Base-by-base conservation (phyloP, 2,113 vertebrate genomes). In the Spheniscus mendiculus region DNA sequence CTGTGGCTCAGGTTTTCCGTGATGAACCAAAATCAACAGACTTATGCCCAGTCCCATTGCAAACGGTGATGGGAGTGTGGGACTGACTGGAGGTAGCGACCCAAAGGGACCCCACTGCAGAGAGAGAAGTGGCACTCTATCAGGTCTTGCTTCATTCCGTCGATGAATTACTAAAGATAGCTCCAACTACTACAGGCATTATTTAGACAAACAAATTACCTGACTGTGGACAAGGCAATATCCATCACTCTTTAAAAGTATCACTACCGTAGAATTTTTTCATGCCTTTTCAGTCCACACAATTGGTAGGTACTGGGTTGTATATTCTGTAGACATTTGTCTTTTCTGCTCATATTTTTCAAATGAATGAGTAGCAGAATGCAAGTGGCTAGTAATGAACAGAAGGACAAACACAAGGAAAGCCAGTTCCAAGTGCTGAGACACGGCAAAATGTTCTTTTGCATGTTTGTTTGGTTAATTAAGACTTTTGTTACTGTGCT, bases 111-210 rank as follows among this genome's bases (percentile, higher is more conserved):
- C 3, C 7, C 20, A 23, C 0, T 3, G 6, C 30, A 83, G 67
- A 74, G 5, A 4, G 25, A 61, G 22, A 87, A 69, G 49, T 1
- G 0, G 18, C 26, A 34, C 0, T 2, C 30, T 0, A 0, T 32
- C 7, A 2, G 34, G 21, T 65, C 47, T 73, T 34, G 30, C 52
- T 76, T 83, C 19, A 36, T 30, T 66, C 11, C 20, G 45, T 2
- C 2, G 0, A 71, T 26, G 7, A 82, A 80, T 44, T 59, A 58
- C 40, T 23, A 47, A 13, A 70, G 19, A 74, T 2, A 72, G 34
- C 7, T 91, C 14, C 45, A 76, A 32, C 23, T 30, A n/a, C 2
- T 61, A 49, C 6, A 32, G 12, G 29, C 16, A 25, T 20, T 83
- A 36, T 22, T 66, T 69, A 83, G 32, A 79, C 9, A 71, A 59